A percentile compares a stretch with the other conserved stretches of the same genome.
Conservation (phyloP, 1,140 invertebrate genomes). For the Dysdera silvatica region DNA sequence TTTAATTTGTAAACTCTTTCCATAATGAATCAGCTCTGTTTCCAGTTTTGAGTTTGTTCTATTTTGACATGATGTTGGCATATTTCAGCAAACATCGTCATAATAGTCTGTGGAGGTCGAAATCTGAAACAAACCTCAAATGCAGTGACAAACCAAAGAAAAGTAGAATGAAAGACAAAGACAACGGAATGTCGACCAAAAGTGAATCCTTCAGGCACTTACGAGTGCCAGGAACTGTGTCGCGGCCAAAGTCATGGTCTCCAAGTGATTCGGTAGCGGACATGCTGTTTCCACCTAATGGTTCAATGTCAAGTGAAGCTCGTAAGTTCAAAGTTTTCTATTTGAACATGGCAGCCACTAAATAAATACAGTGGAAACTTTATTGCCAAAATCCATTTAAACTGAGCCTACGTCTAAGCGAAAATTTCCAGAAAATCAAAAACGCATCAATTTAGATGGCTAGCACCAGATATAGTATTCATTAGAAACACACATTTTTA, state of each 20-base stretch:
- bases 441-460: too few relatives aligned
- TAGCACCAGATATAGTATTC: too few relatives aligned
- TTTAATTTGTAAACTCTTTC: too few relatives aligned
- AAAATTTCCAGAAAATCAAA: too few relatives aligned
- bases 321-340: too few relatives aligned
- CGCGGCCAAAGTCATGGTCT: slow-evolving; percentile 72
- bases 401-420: too few relatives aligned
- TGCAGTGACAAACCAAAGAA: slow-evolving; percentile 13
- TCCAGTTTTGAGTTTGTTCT: too few relatives aligned
- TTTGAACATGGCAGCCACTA: too few relatives aligned
- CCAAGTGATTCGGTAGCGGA: slow-evolving; percentile 50
- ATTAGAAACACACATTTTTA: too few relatives aligned
- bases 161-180: slow-evolving; percentile 14
- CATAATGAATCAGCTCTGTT: too few relatives aligned
- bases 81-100: slow-evolving; percentile 61
- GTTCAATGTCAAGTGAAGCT: neutral
- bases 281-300: slow-evolving; percentile 20
- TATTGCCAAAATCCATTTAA: too few relatives aligned
- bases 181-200: slow-evolving; percentile 22
- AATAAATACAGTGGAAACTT: too few relatives aligned
- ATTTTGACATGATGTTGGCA: neutral
- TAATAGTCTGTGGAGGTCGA: slow-evolving; percentile 73
- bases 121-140: slow-evolving; percentile 85
- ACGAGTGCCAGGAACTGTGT: slow-evolving; percentile 14
- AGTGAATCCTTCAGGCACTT: slow-evolving; percentile 24